phyloP scores from a whole-genome alignment of 2,113 vertebrate genomes.

The Paramisgurnus dabryanus region DNA sequence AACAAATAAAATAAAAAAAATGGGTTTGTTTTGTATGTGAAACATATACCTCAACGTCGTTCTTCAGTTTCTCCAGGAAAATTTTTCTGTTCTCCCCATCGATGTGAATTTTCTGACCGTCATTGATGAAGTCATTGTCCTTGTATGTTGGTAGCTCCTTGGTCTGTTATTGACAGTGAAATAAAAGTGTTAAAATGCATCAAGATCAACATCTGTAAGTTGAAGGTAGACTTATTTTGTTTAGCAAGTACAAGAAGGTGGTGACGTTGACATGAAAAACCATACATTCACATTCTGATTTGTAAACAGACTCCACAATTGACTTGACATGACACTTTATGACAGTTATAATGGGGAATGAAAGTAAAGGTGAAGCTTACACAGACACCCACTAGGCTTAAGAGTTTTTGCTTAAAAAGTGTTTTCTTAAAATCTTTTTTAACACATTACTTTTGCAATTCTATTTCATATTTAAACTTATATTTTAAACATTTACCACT shows the following conservation, averaged over 20 bases:
- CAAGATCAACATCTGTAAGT: not conserved
- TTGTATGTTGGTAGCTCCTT: conserved; percentile 90
- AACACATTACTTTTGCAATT: too few relatives aligned
- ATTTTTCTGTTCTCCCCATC: conserved; percentile 85
- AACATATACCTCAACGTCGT: conserved; percentile 80
- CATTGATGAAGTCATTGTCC: conserved; percentile 90
- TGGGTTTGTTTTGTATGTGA: not conserved
- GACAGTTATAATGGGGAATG: not conserved
- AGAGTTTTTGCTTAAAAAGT: too few relatives aligned
- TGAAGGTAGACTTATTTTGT: not conserved
- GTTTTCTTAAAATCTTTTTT: too few relatives aligned
- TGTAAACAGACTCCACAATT: not conserved
- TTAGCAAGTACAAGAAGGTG: not conserved
- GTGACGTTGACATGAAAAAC: not conserved
- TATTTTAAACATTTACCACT: not conserved
- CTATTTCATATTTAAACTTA: not conserved
- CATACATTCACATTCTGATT: not conserved
- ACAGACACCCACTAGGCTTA: too few relatives aligned
- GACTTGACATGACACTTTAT: not conserved
- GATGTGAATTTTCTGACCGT: conserved; percentile 88
- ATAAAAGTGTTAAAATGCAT: not conserved
- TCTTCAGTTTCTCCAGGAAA: conserved; percentile 87
- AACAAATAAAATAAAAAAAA: too few relatives aligned
- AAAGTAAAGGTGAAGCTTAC: not conserved
- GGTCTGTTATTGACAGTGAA: conserved; percentile 68